phyloP scores from a whole-genome alignment of 2,797 vertebrate genomes.

The Takifugu rubripes region DNA sequence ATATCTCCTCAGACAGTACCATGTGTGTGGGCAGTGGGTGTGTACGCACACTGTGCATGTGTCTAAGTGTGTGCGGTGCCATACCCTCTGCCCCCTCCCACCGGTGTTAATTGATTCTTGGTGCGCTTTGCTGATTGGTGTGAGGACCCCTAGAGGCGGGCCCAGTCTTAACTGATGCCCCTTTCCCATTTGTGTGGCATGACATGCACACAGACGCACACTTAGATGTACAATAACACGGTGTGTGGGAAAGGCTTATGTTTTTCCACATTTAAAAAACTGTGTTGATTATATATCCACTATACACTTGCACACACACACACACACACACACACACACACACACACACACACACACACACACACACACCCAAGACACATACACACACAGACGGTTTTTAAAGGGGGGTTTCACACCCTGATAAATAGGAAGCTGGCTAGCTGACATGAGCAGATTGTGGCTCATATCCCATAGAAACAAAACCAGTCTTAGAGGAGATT shows the following conservation, averaged over 20 bases:
- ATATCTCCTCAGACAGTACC: slow-evolving; percentile 80
- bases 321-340: not conserved
- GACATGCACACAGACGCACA: slow-evolving; percentile 21
- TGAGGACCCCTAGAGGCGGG: slow-evolving; percentile 80
- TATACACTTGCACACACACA: slow-evolving; percentile 5
- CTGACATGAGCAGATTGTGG: slow-evolving; percentile 77
- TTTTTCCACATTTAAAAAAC: slow-evolving; percentile 10
- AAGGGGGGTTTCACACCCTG: slow-evolving; percentile 72
- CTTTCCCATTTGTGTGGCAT: slow-evolving; percentile 56
- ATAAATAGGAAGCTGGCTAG: slow-evolving; percentile 77
- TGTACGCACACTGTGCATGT: slow-evolving; percentile 29
- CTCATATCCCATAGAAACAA: slow-evolving; percentile 69
- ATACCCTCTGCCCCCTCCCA: slow-evolving; percentile 82
- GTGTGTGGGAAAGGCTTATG: slow-evolving; percentile 25
- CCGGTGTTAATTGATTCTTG: slow-evolving; percentile 85
- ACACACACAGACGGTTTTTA: slow-evolving; percentile 43
- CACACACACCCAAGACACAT: slow-evolving; percentile 24
- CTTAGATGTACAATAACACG: slow-evolving; percentile 26
- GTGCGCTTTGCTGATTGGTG: slow-evolving; percentile 82
- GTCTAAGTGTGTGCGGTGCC: slow-evolving; percentile 53
- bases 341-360: slow-evolving; percentile 20
- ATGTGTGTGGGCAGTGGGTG: slow-evolving; percentile 69
- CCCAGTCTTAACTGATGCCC: slow-evolving; percentile 64
- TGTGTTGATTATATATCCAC: slow-evolving; percentile 20
- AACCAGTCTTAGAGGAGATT: slow-evolving; percentile 67